These are phyloP conservation scores for Lamprotornis superbus DNA, from an alignment of 2,113 vertebrate species.

Conservation along the genomic window DNA sequence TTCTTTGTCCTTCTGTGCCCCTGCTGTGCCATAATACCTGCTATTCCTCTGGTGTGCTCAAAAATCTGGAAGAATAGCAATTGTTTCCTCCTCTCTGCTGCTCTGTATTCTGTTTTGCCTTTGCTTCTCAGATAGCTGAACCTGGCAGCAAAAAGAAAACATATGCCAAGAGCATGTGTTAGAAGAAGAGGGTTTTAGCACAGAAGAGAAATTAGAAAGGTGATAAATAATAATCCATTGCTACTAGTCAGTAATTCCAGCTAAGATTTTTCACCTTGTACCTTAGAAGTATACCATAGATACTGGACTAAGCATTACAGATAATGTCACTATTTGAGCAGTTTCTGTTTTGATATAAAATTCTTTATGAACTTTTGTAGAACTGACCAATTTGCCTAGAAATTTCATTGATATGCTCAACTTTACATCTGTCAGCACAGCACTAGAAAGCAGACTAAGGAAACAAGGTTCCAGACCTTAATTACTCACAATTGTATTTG, in stretches of 20 bases:
- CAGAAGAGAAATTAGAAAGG: neutral
- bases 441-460: neutral
- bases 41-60: neutral
- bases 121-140: neutral
- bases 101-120: neutral
- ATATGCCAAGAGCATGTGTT: neutral
- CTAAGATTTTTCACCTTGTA: neutral
- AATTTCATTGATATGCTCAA: neutral
- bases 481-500: conserved; percentile 1
- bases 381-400: neutral
- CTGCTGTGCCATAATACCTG: neutral
- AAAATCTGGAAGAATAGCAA: neutral
- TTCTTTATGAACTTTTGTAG: neutral
- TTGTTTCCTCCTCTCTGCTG: neutral
- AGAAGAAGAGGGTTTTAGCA: neutral
- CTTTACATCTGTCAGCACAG: neutral
- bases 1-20: neutral
- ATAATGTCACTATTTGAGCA: neutral
- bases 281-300: neutral
- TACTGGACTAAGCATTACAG: neutral
- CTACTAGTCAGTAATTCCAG: neutral
- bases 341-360: neutral
- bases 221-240: neutral
- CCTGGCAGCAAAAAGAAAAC: neutral
- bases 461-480: neutral